Conservation (phyloP, 2,888 invertebrate species). For the Cheilosia scutellata region DNA sequence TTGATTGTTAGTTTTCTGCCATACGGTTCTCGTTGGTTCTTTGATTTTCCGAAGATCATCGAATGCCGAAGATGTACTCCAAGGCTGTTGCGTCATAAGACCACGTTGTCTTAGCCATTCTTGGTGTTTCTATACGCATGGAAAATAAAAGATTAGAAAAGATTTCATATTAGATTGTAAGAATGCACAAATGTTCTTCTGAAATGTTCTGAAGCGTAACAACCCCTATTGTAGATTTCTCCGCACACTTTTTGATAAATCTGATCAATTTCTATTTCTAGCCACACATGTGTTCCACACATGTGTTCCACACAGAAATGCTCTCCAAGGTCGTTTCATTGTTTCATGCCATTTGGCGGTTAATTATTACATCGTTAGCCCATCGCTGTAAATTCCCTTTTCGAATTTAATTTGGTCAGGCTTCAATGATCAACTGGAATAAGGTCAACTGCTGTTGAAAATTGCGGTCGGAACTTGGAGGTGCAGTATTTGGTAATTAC, state of each 20-base stretch:
- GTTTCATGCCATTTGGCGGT: conserved; percentile 26
- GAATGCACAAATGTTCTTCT: conserved; percentile 39
- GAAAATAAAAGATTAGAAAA: conserved; percentile 25
- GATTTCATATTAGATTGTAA: conserved; percentile 8
- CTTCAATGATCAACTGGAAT: conserved; percentile 62
- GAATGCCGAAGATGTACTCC: conserved; percentile 36
- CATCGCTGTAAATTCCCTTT: conserved; percentile 39
- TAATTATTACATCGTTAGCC: conserved; percentile 50
- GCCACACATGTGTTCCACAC: conserved; percentile 10
- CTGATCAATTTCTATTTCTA: conserved; percentile 24
- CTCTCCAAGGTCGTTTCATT: conserved; percentile 48
- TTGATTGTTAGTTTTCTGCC: conserved; percentile 59
- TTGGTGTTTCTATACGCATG: conserved; percentile 81
- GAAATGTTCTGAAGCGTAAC: conserved; percentile 42
- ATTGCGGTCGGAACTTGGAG: conserved; percentile 30
- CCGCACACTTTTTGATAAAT: conserved; percentile 8
- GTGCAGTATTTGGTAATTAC: conserved; percentile 61
- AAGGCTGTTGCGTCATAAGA: conserved; percentile 75
- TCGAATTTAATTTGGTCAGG: conserved; percentile 24
- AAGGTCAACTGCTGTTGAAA: conserved; percentile 60
- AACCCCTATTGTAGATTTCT: conserved; percentile 5
- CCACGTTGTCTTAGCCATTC: conserved; percentile 82
- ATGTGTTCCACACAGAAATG: conserved; percentile 21
- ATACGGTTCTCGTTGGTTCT: conserved; percentile 74
- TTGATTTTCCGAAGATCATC: conserved; percentile 63